These are phyloP conservation scores for Neoseiulus cucumeris DNA, from an alignment of 1,140 invertebrate species.

Conservation along the genomic window DNA sequence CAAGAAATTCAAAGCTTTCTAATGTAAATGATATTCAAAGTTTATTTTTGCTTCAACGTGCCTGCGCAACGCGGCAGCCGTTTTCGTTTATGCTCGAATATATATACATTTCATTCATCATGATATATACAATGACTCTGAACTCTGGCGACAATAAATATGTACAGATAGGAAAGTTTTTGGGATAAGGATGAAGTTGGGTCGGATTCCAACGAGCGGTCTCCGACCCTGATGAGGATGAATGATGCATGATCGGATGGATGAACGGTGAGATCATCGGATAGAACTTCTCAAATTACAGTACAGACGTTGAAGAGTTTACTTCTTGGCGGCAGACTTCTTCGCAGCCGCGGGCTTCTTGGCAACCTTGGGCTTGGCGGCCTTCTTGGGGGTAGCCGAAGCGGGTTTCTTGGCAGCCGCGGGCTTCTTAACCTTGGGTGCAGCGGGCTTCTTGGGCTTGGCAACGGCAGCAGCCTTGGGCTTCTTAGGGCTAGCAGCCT, in stretches of 20 bases:
- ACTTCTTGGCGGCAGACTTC: constrained; percentile 16
- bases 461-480: constrained; percentile 13
- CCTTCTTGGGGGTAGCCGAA: constrained; percentile 16
- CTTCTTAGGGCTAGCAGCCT: constrained; percentile 1
- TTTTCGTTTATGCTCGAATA: too few relatives aligned
- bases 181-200: not conserved
- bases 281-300: not conserved
- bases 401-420: constrained; percentile 13
- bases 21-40: too few relatives aligned
- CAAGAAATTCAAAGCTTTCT: too few relatives aligned
- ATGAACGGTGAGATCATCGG: not conserved
- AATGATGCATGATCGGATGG: not conserved
- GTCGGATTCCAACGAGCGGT: not conserved
- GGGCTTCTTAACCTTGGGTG: constrained; percentile 7
- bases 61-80: too few relatives aligned
- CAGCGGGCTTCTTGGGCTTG: not conserved
- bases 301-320: not conserved
- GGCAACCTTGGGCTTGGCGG: constrained; percentile 14
- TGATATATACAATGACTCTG: constrained; percentile 8
- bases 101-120: not conserved
- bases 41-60: too few relatives aligned
- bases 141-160: not conserved
- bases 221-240: not conserved
- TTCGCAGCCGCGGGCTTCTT: constrained; percentile 12
- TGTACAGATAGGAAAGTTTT: not conserved